A percentile compares a stretch with the other conserved stretches of the same genome.
Conservation (phyloP, 2,888 invertebrate genomes). For the Incurvaria masculella region DNA sequence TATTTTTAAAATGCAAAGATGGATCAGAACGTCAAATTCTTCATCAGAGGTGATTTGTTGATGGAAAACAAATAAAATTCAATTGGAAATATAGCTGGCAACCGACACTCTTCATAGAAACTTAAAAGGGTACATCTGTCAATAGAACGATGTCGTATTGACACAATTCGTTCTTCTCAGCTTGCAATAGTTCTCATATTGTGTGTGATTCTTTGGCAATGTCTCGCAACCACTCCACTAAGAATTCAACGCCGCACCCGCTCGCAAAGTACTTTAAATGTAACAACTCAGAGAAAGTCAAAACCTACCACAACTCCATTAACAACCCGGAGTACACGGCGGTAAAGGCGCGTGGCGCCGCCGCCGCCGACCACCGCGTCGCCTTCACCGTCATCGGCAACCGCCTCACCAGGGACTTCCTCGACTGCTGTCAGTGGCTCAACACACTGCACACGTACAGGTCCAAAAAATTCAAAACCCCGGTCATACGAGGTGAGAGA, state of each 20-base stretch:
- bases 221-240: too few species aligned
- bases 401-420: slow-evolving; percentile 34
- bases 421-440: slow-evolving; percentile 31
- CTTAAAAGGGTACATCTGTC: too few species aligned
- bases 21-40: too few species aligned
- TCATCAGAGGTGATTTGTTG: too few species aligned
- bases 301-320: slow-evolving; percentile 30
- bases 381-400: slow-evolving; percentile 38
- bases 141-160: too few species aligned
- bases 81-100: too few species aligned
- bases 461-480: slow-evolving; percentile 28
- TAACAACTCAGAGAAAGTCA: not conserved
- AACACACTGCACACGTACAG: slow-evolving; percentile 36
- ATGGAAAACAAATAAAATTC: too few species aligned
- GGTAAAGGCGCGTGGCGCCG: slow-evolving; percentile 18
- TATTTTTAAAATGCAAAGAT: too few species aligned
- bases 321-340: slow-evolving; percentile 31
- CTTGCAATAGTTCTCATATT: too few species aligned
- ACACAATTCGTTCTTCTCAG: too few species aligned
- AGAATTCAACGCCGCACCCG: not conserved
- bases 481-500: slow-evolving; percentile 31
- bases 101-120: too few species aligned
- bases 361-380: slow-evolving; percentile 17
- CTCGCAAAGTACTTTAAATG: not conserved
- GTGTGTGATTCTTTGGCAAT: too few species aligned